Conservation (phyloP, 1,140 invertebrate species). For the Drepana arcuata region DNA sequence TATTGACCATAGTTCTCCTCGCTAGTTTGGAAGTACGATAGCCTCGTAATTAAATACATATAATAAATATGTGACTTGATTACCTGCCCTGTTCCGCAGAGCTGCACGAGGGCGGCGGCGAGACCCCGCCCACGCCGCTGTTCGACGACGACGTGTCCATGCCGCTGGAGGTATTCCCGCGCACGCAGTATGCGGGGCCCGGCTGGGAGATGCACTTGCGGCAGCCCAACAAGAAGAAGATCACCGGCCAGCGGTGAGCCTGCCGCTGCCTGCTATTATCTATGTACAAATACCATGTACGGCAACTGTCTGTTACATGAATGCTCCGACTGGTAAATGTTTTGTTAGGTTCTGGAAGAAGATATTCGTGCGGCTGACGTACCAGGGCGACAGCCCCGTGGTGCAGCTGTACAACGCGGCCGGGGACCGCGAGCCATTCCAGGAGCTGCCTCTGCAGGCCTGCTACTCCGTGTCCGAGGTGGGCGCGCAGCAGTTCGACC, state of each 20-base stretch:
- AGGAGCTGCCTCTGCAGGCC: conserved; percentile 93
- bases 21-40: no score
- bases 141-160: conserved; percentile 96
- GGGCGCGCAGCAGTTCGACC: conserved; percentile 97
- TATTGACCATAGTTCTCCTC: no score
- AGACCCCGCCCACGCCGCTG: conserved; percentile 91
- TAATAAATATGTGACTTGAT: no score
- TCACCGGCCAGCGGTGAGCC: conserved; percentile 89
- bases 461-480: conserved; percentile 95
- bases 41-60: no score
- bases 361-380: conserved; percentile 87
- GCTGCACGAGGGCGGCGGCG: conserved; percentile 50
- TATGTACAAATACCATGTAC: no score
- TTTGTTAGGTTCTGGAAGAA: conserved; percentile 95
- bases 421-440: conserved; percentile 92
- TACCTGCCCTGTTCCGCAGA: not conserved
- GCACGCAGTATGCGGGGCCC: conserved; percentile 83
- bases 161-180: conserved; percentile 93
- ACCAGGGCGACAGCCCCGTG: conserved; percentile 86
- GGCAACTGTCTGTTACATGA: no score
- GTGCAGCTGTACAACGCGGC: conserved; percentile 89
- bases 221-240: conserved; percentile 98
- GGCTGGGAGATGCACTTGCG: conserved; percentile 98
- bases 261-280: no score
- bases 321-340: no score